Evolutionary conservation across 2,888 invertebrate genomes (phyloP), one percentile per base, ranked within the genome.

Genomic region (Ctenicera cuprea): DNA sequence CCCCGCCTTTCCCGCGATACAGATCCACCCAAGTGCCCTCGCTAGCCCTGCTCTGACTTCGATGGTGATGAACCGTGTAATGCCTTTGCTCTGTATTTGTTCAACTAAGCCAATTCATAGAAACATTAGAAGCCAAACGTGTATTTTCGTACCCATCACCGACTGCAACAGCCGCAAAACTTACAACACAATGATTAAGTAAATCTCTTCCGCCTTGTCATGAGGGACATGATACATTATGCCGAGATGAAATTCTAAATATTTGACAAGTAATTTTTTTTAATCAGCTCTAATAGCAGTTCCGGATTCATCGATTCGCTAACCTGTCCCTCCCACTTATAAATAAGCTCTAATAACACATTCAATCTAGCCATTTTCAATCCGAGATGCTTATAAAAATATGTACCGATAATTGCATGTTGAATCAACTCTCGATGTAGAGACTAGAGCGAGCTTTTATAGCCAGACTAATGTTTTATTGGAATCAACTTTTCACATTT

Each of bases 11-110:
- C 81, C 82, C 80, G 80, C 85, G 85, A 86, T 85, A 86, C 84
- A 85, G 85, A 86, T 86, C 86, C 86, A 83, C 83, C 84, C 82
- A 83, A 75, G 71, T 71, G 71, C 75, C 75, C 71, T 71, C 68
- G 71, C 70, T 64, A 75, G 75, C 71, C 75, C 71, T 70, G 68
- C 64, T 72, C 66, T 64, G 71, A 66, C 71, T 71, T 63, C 71
- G 75, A 75, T 67, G 67, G 74, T 74, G 74, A 71, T 74, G 74
- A 71, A 74, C 74, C 71, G 74, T 71, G 61, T 71, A 74, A 74
- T 74, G 59, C 65, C 48, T 71, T 71, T 71, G 64, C 63, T 72
- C 71, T 63, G 70, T 68, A 71, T 75, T 71, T 71, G 50, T 75
- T 57, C 67, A 67, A 64, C 63, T 75, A 68, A 70, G 68, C 69